Evolutionary conservation across 2,797 vertebrate species (phyloP).

Genomic region (Spatula clypeata): DNA sequence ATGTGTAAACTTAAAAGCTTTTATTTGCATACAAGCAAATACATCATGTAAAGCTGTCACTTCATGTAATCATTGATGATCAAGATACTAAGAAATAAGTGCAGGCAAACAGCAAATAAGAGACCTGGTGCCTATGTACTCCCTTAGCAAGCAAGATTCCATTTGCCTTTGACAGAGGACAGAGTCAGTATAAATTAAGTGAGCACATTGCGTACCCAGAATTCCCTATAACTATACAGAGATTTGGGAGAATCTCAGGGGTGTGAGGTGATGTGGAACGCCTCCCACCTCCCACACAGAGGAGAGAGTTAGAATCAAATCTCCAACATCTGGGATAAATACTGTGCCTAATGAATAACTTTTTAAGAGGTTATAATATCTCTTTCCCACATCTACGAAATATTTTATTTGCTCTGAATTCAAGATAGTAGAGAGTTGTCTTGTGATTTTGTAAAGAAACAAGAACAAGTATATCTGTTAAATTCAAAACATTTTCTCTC

Average conservation of each 20-base stretch:
- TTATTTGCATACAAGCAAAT: conserved; percentile 25
- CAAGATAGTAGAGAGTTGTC: not conserved
- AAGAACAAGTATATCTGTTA: not conserved
- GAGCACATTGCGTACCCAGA: not conserved
- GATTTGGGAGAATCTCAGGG: fast-evolving
- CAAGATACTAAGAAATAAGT: conserved; percentile 2
- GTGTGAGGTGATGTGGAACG: not conserved
- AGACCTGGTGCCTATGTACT: not conserved
- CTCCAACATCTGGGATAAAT: not conserved
- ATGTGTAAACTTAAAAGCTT: conserved; percentile 57
- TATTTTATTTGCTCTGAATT: not conserved
- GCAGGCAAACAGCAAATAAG: not conserved
- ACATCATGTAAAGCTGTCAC: conserved; percentile 44
- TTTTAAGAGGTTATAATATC: not conserved
- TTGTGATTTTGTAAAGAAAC: not conserved
- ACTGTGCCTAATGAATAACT: not conserved
- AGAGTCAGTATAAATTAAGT: not conserved
- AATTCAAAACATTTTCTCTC: not conserved
- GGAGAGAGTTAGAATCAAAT: not conserved
- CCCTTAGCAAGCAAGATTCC: not conserved
- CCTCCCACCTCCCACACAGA: not conserved
- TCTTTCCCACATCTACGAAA: not conserved
- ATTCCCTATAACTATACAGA: not conserved
- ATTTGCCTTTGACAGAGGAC: not conserved
- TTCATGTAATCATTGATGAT: conserved; percentile 54